These are phyloP conservation scores for Mungos mungo DNA, from an alignment of 2,113 vertebrate genomes.

Conservation along the genomic window DNA sequence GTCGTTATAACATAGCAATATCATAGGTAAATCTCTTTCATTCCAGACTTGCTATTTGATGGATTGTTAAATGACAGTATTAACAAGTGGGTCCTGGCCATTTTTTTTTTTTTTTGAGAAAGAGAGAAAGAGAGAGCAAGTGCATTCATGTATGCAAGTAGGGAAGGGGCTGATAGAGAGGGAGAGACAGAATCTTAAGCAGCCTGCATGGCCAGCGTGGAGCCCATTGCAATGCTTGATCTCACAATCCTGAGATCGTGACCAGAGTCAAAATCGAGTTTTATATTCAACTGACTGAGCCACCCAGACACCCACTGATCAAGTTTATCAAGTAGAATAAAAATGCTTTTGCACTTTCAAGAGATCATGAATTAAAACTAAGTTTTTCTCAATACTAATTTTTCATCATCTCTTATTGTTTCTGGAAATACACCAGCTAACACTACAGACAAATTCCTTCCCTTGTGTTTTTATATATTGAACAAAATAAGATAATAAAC, in stretches of 20 bases:
- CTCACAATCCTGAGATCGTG: too few relatives aligned
- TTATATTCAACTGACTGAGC: too few relatives aligned
- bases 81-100: not conserved
- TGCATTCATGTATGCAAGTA: too few relatives aligned
- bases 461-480: not conserved
- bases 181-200: too few relatives aligned
- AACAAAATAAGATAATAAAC: not conserved
- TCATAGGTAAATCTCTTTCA: not conserved
- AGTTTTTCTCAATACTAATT: not conserved
- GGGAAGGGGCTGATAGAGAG: too few relatives aligned
- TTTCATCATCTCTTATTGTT: not conserved
- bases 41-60: not conserved
- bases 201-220: too few relatives aligned
- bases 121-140: too few relatives aligned
- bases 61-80: not conserved
- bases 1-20: not conserved
- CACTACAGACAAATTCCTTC: not conserved
- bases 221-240: too few relatives aligned
- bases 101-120: not conserved
- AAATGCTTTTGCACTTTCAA: not conserved
- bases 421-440: not conserved
- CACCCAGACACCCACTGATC: not conserved
- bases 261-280: too few relatives aligned
- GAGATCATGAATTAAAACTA: not conserved
- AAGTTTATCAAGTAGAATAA: not conserved